Evolutionary conservation across 2,113 vertebrate genomes (phyloP).

Genomic region (Phaethon lepturus): DNA sequence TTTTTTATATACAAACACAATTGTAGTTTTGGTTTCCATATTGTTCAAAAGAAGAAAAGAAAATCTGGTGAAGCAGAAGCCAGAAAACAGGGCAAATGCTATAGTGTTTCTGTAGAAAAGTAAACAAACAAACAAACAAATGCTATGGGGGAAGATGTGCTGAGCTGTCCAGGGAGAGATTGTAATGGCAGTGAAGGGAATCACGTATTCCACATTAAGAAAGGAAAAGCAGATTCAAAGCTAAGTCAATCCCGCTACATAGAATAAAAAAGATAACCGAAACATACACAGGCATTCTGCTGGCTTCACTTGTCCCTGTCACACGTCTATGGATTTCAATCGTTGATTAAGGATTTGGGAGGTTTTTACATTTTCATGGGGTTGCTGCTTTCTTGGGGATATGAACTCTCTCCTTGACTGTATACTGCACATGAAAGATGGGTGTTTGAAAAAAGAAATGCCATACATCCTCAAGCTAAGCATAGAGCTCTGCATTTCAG

Average conservation of each 20-base stretch:
- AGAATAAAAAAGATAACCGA: neutral
- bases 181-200: neutral
- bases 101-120: neutral
- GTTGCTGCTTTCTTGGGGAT: neutral
- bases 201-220: neutral
- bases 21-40: neutral
- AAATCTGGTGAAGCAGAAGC: neutral
- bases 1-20: neutral
- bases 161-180: neutral
- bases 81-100: neutral
- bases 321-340: neutral
- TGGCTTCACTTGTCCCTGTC: neutral
- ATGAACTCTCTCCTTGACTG: neutral
- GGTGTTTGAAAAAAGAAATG: neutral
- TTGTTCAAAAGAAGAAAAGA: conserved; percentile 15
- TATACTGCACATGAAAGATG: neutral
- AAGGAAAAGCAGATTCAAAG: neutral
- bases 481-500: neutral
- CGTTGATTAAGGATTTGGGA: neutral
- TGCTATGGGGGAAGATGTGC: neutral
- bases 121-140: neutral
- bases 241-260: neutral
- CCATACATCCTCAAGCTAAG: neutral
- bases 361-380: neutral
- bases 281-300: neutral